phyloP scores from a whole-genome alignment of 1,140 invertebrate species.

The Temnothorax longispinosus region DNA sequence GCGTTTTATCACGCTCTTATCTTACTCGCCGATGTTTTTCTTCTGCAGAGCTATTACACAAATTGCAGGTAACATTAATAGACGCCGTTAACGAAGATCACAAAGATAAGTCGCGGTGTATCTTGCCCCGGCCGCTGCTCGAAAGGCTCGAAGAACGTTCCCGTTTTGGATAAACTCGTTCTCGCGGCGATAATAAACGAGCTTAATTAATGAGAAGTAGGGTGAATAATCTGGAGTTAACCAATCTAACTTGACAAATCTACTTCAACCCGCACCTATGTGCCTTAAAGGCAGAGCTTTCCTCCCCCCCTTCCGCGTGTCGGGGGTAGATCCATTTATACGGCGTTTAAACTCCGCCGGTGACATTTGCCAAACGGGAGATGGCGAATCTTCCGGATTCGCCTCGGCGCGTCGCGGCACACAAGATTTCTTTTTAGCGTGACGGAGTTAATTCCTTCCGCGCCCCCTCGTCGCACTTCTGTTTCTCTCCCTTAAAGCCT shows the following conservation, averaged over 20 bases:
- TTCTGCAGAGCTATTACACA: not conserved
- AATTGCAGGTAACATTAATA: constrained; percentile 19
- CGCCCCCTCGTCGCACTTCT: not conserved
- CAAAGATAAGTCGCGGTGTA: not conserved
- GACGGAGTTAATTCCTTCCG: constrained; percentile 63
- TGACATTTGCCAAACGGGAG: constrained; percentile 41
- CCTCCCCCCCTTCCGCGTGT: no score
- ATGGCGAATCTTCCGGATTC: not conserved
- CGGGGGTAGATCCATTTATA: constrained; percentile 7
- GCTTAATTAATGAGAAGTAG: constrained; percentile 41
- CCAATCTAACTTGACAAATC: constrained; percentile 58
- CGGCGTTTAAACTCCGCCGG: constrained; percentile 33
- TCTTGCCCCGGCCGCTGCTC: not conserved
- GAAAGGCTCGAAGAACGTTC: not conserved
- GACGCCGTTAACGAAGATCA: constrained; percentile 11
- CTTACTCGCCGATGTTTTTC: not conserved
- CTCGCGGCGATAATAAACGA: constrained; percentile 45
- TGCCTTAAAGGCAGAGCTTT: not conserved
- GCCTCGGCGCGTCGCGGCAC: not conserved
- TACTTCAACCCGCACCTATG: not conserved
- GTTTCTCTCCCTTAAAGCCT: not conserved
- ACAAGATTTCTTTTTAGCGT: constrained; percentile 36
- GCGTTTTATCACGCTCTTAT: not conserved
- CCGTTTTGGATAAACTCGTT: constrained; percentile 44
- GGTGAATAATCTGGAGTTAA: constrained; percentile 44